Base-by-base conservation (phyloP, 2,797 vertebrate genomes). In the Garrulus glandarius region DNA sequence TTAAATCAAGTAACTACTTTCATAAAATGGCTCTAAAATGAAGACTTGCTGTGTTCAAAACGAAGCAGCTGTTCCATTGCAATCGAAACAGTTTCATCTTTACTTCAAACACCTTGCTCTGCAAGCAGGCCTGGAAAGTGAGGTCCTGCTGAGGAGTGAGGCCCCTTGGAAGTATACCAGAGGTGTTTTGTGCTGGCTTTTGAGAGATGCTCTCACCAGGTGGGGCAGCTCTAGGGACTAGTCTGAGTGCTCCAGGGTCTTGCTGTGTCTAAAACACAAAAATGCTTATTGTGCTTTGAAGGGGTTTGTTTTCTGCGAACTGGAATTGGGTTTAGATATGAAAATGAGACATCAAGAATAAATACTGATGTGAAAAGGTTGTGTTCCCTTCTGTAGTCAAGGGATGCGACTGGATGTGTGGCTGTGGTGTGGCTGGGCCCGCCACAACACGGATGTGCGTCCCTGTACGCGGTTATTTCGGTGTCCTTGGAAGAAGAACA, bases 391-490 rank as follows among this genome's bases (percentile, higher is more conserved):
- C 50, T 21, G 2, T 4, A 27, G 68, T 44, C 13, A 0, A 18
- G 36, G 57, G 55, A 59, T 52, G 46, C 1, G 10, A 21, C 39
- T 2, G 6, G 1, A 12, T 0, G 0, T 10, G 10, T 11, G 60
- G 32, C 32, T 18, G 13, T 1, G 3, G n/a, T 6, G 0, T 4
- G 11, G 59, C 29, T 15, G 47, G 29, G 41, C 41, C 26, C 1
- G 16, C 55, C 32, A 6, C 9, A 65, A 4, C 30, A 22, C 2
- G 23, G 32, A 5, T 2, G 12, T 6, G 13, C 17, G 2, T 29
- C 27, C 18, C 30, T 13, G 5, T 3, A 3, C 8, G 7, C 20
- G 4, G 37, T 26, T 30, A 7, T 7, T 61, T 37, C 26, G 1
- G n/a, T 8, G 43, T 56, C 36, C 36, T 3, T 5, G 68, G 71